Conservation (phyloP, 2,113 vertebrate genomes). For the Corythoichthys intestinalis region DNA sequence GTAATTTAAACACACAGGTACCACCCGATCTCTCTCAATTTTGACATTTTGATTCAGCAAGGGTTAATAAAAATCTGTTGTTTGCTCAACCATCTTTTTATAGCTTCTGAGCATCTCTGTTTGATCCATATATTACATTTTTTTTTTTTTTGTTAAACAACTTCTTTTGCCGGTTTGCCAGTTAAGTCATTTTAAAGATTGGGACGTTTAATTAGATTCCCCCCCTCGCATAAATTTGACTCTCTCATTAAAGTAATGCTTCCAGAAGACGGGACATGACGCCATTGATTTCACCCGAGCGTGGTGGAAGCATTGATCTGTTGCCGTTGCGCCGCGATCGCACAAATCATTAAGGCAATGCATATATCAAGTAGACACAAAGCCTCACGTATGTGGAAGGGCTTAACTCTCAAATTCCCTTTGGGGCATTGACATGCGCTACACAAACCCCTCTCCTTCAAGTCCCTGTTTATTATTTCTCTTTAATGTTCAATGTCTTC, state of each 20-base stretch:
- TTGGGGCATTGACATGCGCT: conserved; percentile 27
- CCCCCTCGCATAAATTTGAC: conserved; percentile 31
- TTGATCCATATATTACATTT: not conserved
- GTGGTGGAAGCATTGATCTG: conserved; percentile 47
- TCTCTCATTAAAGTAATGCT: conserved; percentile 53
- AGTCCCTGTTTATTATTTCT: conserved; percentile 24
- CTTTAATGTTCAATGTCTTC: not conserved
- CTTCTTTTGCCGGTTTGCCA: conserved; percentile 13
- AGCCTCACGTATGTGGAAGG: conserved; percentile 26
- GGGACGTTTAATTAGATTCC: conserved; percentile 30
- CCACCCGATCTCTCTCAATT: not conserved
- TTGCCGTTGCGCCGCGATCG: conserved; percentile 33
- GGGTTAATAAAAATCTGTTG: not conserved
- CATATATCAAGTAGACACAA: conserved; percentile 20
- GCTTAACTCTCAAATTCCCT: conserved; percentile 36
- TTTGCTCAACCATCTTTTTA: not conserved
- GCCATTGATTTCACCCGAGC: conserved; percentile 44
- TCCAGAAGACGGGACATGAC: conserved; percentile 31
- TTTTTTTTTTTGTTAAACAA: not conserved
- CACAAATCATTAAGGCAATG: conserved; percentile 43
- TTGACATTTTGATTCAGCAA: not conserved
- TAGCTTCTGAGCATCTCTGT: not conserved
- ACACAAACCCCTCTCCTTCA: conserved; percentile 23
- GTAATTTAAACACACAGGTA: not conserved
- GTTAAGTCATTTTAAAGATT: conserved; percentile 26